A percentile compares a stretch with the other conserved stretches of the same genome.
phyloP scores from a whole-genome alignment of 2,888 invertebrate species.

The Micoletzkya japonica region DNA sequence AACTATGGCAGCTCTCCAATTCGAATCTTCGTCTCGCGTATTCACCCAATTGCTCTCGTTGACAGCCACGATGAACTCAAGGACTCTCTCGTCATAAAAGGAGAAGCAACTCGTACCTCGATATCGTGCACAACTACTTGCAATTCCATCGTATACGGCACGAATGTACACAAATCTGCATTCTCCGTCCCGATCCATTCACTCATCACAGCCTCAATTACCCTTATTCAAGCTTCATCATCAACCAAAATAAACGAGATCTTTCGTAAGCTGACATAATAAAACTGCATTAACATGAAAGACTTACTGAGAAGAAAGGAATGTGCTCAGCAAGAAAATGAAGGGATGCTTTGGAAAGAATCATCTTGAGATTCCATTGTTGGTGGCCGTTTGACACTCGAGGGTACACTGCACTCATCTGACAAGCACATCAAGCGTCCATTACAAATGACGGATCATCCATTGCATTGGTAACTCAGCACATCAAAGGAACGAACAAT shows the following conservation, averaged over 20 bases:
- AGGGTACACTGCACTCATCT: slow-evolving; percentile 24
- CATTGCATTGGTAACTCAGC: too few species aligned
- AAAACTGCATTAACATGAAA: background rate
- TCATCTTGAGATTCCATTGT: slow-evolving; percentile 80
- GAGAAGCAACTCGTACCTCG: too few species aligned
- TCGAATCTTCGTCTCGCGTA: slow-evolving; percentile 72
- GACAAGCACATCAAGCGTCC: background rate
- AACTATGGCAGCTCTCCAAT: slow-evolving; percentile 54
- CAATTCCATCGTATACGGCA: slow-evolving; percentile 86
- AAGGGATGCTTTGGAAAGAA: slow-evolving; percentile 80
- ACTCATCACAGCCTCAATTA: too few species aligned
- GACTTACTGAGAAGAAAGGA: slow-evolving; percentile 82
- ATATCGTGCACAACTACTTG: slow-evolving; percentile 20
- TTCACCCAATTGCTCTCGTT: slow-evolving; percentile 99
- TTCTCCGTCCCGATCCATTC: slow-evolving; percentile 77
- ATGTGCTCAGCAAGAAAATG: slow-evolving; percentile 73
- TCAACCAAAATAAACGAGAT: too few species aligned
- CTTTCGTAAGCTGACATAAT: too few species aligned
- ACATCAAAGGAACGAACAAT: too few species aligned
- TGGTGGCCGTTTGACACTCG: slow-evolving; percentile 91
- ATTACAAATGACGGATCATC: too few species aligned
- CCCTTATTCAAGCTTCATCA: too few species aligned
- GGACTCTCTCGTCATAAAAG: slow-evolving; percentile 71
- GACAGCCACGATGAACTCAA: slow-evolving; percentile 87
- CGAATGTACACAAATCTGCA: slow-evolving; percentile 91